Base-by-base conservation (phyloP, 2,797 vertebrate species). In the Anolis apletophallus region DNA sequence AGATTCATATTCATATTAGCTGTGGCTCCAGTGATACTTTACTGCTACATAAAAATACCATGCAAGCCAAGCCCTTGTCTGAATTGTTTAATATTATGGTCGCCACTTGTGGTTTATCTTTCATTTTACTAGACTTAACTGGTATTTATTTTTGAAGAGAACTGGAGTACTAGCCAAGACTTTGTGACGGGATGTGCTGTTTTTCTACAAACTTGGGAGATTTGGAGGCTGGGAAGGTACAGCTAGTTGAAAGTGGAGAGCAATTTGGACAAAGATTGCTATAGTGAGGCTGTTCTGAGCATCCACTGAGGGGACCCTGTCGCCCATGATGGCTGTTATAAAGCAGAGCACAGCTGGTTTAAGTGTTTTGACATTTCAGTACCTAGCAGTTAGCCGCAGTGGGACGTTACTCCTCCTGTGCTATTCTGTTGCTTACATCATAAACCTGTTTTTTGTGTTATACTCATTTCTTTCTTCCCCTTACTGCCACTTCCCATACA, bases 401-500 rank as follows among this genome's bases (percentile, higher is more conserved):
- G 77, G 10, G 3, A 11, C 32, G 2, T 74, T 59, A 12, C 55
- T 12, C 3, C 11, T 59, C 55, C 46, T 29, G 11, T 1, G 1
- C 16, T 71, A 69, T 26, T 32, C 29, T 52, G 34, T 36, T 78
- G 5, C 73, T 57, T 76, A 23, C 61, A 85, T 89, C 78, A 82
- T 87, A 81, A 85, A 83, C 26, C 6, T 40, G 17, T 16, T 40
- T 76, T 3, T 36, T 5, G 0, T 34, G 0, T 88, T 57, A 75
- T 55, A 26, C 13, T 3, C n/a, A 26, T 23, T 36, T 71, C 57
- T 83, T 19, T 46, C 46, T 71, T 68, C 29, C 10, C 34, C 14
- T 32, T 26, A 19, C 91, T 92, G 10, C 61, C 61, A 21, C 69
- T 50, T 86, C 81, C 78, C 29, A 34, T 81, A 57, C 94, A 99